Base-by-base conservation (phyloP, 2,113 vertebrate genomes). In the Proteles cristata region DNA sequence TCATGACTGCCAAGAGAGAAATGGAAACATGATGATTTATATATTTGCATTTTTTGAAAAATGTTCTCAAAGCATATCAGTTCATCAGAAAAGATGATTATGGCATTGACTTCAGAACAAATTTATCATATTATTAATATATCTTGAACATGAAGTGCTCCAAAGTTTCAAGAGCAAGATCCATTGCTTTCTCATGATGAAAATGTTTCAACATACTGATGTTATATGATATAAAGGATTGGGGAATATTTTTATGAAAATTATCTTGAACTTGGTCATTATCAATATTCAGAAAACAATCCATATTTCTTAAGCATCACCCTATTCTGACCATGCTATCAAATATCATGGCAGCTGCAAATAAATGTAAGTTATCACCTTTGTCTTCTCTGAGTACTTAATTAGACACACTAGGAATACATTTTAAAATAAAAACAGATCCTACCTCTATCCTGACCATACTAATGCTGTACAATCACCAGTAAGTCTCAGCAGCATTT, bases 271-370 rank as follows among this genome's bases (percentile, higher is more conserved):
- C 48, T 88, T 81, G 25, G 7, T 80, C 68, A 89, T 50, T 81
- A 92, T 74, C 48, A 80, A n/a, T 61, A 96, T 89, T 94, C 55
- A 97, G 35, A 94, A 92, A 94, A 3, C 10, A 63, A 68, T 79
- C 15, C 80, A 48, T 80, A 43, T 66, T 80, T 92, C 28, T 65
- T 88, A 35, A 50, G 26, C 73, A 66, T 80, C n/a, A 45, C 14
- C 16, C 68, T 86, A 69, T 45, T 35, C 33, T 4, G 8, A 69
- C 25, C 19, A 90, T 28, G 31, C 33, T 81, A 50, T 76, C 31
- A 61, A 63, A 53, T 83, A 71, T 77, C 58, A 86, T 33, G 15
- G 39, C 15, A 53, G 61, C 82, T 61, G 1, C 16, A 90, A n/a
- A 77, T 93, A 91, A 79, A 45, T 53, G 0, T 63, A 81, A 74